These are phyloP conservation scores for Chaenogobius annularis DNA, from an alignment of 2,113 vertebrate genomes.

Conservation along the genomic window DNA sequence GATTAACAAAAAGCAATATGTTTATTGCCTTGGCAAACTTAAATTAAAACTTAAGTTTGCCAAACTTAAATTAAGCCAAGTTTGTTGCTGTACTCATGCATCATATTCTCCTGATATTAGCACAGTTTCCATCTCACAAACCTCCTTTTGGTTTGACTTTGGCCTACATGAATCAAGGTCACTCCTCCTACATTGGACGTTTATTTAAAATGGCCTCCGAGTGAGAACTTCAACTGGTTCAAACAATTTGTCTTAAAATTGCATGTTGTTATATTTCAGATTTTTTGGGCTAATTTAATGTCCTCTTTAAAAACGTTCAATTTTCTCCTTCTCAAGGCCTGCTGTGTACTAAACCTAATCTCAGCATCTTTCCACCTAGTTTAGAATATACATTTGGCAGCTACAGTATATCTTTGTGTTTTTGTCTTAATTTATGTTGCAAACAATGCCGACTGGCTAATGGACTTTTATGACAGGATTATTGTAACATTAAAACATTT, in stretches of 20 bases:
- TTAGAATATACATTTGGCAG: neutral
- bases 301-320: neutral
- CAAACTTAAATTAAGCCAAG: neutral
- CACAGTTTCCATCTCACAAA: neutral
- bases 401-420: neutral
- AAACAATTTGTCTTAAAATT: neutral
- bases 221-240: neutral
- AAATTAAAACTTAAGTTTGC: too few species aligned
- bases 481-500: neutral
- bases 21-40: neutral
- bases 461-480: neutral
- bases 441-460: neutral
- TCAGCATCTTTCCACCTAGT: neutral
- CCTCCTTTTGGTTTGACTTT: constrained; percentile 13
- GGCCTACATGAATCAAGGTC: constrained; percentile 4
- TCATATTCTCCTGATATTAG: constrained; percentile 5
- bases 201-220: neutral
- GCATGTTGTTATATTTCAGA: neutral
- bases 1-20: neutral
- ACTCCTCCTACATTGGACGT: neutral
- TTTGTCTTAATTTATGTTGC: neutral
- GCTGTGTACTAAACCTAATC: neutral
- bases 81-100: neutral
- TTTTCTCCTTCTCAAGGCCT: neutral
- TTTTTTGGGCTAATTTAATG: neutral